These are phyloP conservation scores for Dynastes hyllus DNA, from an alignment of 2,888 invertebrate species.

Conservation along the genomic window DNA sequence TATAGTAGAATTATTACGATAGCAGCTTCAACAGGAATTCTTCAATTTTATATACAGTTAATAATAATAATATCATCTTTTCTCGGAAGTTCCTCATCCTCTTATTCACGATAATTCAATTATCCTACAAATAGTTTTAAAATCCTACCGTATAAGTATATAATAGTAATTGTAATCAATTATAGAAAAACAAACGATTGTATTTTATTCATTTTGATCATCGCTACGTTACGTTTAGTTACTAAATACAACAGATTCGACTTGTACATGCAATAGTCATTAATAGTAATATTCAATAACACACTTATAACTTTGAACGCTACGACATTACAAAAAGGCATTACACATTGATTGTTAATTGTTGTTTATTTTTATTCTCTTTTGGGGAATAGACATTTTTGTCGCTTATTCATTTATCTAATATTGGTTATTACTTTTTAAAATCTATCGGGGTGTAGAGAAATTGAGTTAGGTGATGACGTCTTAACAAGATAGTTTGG, in stretches of 20 bases:
- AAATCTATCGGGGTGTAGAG: no score
- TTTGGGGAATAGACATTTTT: constrained; percentile 10
- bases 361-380: constrained; percentile 19
- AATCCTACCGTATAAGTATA: no score
- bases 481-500: no score
- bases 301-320: constrained; percentile 42
- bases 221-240: no score
- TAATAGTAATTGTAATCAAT: no score
- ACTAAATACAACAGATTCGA: neutral
- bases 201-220: no score
- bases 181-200: neutral
- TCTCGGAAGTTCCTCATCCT: no score
- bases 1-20: neutral
- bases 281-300: constrained; percentile 34
- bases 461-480: no score
- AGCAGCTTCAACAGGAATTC: constrained; percentile 7
- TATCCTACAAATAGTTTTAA: no score
- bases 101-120: no score
- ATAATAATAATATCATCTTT: no score
- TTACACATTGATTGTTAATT: constrained; percentile 67
- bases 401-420: constrained; percentile 14
- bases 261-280: constrained; percentile 22
- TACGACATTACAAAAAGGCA: constrained; percentile 63
- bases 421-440: neutral
- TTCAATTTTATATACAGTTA: neutral